phyloP scores from a whole-genome alignment of 2,888 invertebrate genomes.

The Unio pictorum region DNA sequence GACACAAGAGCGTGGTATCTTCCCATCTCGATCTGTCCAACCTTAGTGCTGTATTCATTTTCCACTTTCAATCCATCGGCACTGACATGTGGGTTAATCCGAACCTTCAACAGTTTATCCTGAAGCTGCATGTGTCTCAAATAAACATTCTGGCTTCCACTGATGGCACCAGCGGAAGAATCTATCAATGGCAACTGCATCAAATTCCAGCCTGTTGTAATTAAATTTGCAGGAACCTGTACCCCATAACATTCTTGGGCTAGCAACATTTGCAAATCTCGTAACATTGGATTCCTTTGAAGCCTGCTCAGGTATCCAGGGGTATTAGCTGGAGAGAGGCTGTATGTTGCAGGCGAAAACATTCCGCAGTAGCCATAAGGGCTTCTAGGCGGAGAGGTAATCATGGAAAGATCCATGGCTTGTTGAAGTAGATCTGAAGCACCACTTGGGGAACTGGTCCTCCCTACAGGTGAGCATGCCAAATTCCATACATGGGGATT shows the following conservation, averaged over 20 bases:
- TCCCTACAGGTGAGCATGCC: too few relatives aligned
- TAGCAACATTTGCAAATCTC: constrained; percentile 48
- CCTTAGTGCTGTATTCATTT: too few relatives aligned
- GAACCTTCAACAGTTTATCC: constrained; percentile 39
- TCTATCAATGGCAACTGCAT: constrained; percentile 25
- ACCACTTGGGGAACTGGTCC: too few relatives aligned
- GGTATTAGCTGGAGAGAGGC: constrained; percentile 23
- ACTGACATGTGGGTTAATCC: constrained; percentile 17
- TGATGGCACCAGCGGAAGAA: constrained; percentile 5
- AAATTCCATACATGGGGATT: too few relatives aligned
- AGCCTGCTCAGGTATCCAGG: constrained; percentile 38
- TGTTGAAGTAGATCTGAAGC: constrained; percentile 18
- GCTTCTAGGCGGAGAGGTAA: constrained; percentile 27
- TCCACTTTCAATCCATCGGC: too few relatives aligned
- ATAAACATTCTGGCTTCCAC: constrained; percentile 28
- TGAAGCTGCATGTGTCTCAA: constrained; percentile 37
- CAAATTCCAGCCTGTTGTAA: neutral
- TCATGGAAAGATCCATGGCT: constrained; percentile 30
- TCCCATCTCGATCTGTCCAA: constrained; percentile 12
- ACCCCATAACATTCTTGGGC: constrained; percentile 50
- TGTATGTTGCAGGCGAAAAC: constrained; percentile 18
- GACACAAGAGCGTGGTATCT: constrained; percentile 48
- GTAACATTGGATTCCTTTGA: constrained; percentile 54
- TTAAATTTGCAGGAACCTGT: constrained; percentile 53
- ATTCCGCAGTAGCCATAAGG: constrained; percentile 26